Evolutionary conservation across 2,797 vertebrate species (phyloP), one percentile per base, ranked within the genome.

Genomic region (Lateolabrax maculatus): DNA sequence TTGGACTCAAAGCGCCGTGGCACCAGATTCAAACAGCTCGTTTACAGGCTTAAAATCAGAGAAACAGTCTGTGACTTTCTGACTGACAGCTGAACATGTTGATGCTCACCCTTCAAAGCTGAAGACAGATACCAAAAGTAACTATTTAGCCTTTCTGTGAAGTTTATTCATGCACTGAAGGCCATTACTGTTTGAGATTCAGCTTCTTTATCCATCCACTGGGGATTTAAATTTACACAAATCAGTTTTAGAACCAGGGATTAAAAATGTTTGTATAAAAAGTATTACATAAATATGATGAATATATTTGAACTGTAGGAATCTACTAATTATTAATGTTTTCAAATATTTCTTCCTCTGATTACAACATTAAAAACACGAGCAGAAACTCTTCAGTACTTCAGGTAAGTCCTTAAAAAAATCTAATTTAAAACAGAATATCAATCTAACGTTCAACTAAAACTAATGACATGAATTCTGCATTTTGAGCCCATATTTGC

Each of bases 1-100:
- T 53, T 75, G 62, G 77, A 72, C 39, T 37, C 37, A 57, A 31
- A 65, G 19, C 53, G 43, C 10, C 9, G 4, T 34, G 57, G 57
- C 19, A 65, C 29, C 34, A 18, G 23, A 15, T 60, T 41, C 27
- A 36, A 53, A 64, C 69, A 73, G 15, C 41, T 29, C 1, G 55
- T 19, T 19, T 21, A 2, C 10, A 8, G 13, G 13, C 12, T 43
- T 41, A 19, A 19, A 43, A 49, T 27, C 13, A 36, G 11, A 44
- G 55, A 71, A 41, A 23, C 23, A 52, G 15, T 10, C 21, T 6
- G 15, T 21, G 46, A 44, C 34, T 68, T 46, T 39, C 9, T 68
- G 43, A 49, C 9, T 10, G 21, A 69, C 6, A 25, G 21, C 18
- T 64, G 21, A 56, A 53, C 21, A 37, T 1, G 10, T 6, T 9